These are phyloP conservation scores for Drosophila dives DNA, from an alignment of 2,888 invertebrate species.

Conservation along the genomic window DNA sequence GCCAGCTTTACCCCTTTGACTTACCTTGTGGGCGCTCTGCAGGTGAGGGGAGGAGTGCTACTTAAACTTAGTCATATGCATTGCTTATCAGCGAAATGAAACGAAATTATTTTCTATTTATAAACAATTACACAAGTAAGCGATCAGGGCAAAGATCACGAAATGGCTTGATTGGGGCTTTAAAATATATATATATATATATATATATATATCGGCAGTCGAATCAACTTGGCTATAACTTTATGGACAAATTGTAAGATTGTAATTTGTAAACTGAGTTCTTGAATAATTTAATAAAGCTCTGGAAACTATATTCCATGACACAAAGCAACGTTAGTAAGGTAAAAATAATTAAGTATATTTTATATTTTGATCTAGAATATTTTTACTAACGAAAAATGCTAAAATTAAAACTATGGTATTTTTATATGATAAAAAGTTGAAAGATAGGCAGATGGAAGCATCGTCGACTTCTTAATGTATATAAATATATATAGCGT, in stretches of 20 bases:
- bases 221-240: neutral
- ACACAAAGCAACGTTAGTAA: neutral
- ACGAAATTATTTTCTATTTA: constrained; percentile 63
- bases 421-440: neutral
- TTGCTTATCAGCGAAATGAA: constrained; percentile 52
- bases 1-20: constrained; percentile 1
- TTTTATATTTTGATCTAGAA: neutral
- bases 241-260: neutral
- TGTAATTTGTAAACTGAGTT: neutral
- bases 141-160: constrained; percentile 21
- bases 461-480: neutral
- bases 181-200: neutral
- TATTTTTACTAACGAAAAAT: neutral
- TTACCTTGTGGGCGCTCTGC: neutral
- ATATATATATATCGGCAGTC: neutral
- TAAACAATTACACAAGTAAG: constrained; percentile 65
- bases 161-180: constrained; percentile 3
- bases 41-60: neutral
- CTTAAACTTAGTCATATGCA: constrained; percentile 58
- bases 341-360: neutral
- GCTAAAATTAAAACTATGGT: neutral
- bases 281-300: neutral
- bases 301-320: neutral
- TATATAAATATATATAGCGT: neutral
- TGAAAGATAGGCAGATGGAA: neutral